Conservation (phyloP, 1,140 invertebrate species). For the Charaxes varanes region DNA sequence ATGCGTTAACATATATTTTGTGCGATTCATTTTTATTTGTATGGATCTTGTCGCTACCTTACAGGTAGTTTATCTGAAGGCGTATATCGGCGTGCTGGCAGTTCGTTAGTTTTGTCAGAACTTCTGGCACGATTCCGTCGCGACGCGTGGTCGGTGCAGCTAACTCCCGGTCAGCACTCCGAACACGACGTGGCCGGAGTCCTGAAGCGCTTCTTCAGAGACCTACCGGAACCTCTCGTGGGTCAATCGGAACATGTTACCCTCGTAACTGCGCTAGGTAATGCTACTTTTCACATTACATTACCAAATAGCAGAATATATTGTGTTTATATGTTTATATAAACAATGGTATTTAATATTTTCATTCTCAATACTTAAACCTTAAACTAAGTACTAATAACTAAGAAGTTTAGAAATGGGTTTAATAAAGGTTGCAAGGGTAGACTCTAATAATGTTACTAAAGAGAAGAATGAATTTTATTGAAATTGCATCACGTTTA, state of each 20-base stretch:
- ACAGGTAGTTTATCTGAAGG: constrained; percentile 87
- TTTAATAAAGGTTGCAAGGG: too few relatives aligned
- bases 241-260: constrained; percentile 21
- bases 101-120: constrained; percentile 82
- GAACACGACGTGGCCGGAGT: constrained; percentile 92
- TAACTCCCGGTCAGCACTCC: constrained; percentile 82
- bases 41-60: too few relatives aligned
- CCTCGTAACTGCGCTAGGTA: constrained; percentile 22
- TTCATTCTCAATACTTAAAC: too few relatives aligned
- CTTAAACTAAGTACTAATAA: too few relatives aligned
- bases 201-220: constrained; percentile 75
- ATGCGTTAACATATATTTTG: constrained; percentile 6
- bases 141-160: constrained; percentile 88
- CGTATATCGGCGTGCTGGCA: constrained; percentile 88
- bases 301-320: too few relatives aligned
- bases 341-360: too few relatives aligned
- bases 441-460: too few relatives aligned
- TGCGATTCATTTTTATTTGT: too few relatives aligned
- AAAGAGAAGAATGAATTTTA: too few relatives aligned
- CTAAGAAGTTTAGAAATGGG: too few relatives aligned
- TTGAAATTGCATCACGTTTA: too few relatives aligned
- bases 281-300: background rate
- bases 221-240: constrained; percentile 28
- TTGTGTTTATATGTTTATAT: too few relatives aligned
- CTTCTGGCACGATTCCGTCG: constrained; percentile 83